A percentile compares a stretch with the other conserved stretches of the same genome.
phyloP scores from a whole-genome alignment of 2,797 vertebrate species.

The Chiroxiphia lanceolata region DNA sequence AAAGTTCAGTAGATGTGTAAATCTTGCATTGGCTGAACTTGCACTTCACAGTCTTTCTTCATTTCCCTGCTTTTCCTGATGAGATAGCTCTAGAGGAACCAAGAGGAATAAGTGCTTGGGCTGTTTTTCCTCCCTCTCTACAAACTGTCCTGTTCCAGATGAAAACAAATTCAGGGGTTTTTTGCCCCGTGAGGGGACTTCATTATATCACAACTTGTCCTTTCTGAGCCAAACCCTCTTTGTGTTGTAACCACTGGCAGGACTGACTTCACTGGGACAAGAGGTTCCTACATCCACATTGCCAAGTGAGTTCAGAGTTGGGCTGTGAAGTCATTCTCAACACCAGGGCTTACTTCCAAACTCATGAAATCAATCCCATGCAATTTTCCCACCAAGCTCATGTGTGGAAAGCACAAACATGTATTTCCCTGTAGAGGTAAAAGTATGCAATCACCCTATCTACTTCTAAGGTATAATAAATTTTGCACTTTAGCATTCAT shows the following conservation, averaged over 20 bases:
- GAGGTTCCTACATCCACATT: neutral
- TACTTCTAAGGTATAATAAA: neutral
- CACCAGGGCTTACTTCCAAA: conserved; percentile 38
- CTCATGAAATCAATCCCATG: conserved; percentile 22
- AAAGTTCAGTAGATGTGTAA: neutral
- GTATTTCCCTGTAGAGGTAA: conserved; percentile 14
- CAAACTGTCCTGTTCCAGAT: neutral
- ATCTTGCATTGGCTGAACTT: neutral
- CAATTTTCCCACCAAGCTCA: conserved; percentile 18
- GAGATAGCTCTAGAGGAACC: neutral
- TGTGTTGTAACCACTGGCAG: conserved; percentile 39
- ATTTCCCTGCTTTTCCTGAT: neutral
- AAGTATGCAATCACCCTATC: conserved; percentile 10
- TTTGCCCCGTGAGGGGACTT: neutral
- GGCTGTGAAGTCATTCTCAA: conserved; percentile 30
- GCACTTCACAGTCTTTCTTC: neutral
- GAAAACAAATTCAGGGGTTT: neutral
- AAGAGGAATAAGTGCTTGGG: neutral
- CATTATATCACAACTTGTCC: neutral
- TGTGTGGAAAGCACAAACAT: neutral
- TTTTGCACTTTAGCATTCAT: neutral
- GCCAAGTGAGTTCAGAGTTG: conserved; percentile 32
- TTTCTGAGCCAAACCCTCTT: neutral
- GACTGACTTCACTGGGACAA: neutral
- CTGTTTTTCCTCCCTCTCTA: neutral